Conservation (phyloP, 2,113 vertebrate species). For the Neoarius graeffei region DNA sequence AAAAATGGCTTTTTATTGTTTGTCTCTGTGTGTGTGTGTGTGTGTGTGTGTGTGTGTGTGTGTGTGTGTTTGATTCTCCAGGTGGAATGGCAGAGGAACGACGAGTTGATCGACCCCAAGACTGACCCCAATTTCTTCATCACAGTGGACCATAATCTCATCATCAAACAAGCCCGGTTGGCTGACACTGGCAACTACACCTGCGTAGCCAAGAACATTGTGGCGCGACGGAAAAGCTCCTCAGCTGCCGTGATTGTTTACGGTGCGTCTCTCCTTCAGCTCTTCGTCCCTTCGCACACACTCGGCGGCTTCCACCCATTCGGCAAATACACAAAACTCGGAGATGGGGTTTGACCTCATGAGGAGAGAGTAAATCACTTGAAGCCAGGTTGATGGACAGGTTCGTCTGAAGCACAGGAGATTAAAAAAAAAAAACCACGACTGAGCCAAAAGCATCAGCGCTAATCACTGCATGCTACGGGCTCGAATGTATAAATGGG, state of each 20-base stretch:
- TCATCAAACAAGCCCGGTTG: slow-evolving; percentile 91
- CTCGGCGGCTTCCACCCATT: slow-evolving; percentile 8
- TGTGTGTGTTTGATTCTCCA: slow-evolving; percentile 60
- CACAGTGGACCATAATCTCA: slow-evolving; percentile 89
- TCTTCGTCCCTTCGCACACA: slow-evolving; percentile 23
- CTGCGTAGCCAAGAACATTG: slow-evolving; percentile 97
- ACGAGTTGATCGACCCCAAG: slow-evolving; percentile 87
- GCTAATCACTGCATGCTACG: not conserved
- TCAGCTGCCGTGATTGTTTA: slow-evolving; percentile 90
- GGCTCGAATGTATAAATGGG: not conserved
- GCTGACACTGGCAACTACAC: slow-evolving; percentile 98
- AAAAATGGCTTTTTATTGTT: slow-evolving; percentile 34
- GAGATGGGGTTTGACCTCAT: slow-evolving; percentile 42
- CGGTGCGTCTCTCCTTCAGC: slow-evolving; percentile 73
- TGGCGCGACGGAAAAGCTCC: slow-evolving; percentile 89
- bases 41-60: slow-evolving; percentile 21
- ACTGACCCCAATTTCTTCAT: slow-evolving; percentile 90
- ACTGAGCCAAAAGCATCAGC: not conserved
- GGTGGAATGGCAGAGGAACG: slow-evolving; percentile 97
- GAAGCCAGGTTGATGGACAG: slow-evolving; percentile 27
- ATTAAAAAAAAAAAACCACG: not conserved
- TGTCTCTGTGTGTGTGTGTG: slow-evolving; percentile 16
- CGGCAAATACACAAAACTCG: slow-evolving; percentile 30
- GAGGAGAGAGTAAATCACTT: slow-evolving; percentile 42
- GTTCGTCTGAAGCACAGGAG: not conserved